These are phyloP conservation scores for Pollicipes pollicipes DNA, from an alignment of 1,140 invertebrate genomes.

Conservation along the genomic window DNA sequence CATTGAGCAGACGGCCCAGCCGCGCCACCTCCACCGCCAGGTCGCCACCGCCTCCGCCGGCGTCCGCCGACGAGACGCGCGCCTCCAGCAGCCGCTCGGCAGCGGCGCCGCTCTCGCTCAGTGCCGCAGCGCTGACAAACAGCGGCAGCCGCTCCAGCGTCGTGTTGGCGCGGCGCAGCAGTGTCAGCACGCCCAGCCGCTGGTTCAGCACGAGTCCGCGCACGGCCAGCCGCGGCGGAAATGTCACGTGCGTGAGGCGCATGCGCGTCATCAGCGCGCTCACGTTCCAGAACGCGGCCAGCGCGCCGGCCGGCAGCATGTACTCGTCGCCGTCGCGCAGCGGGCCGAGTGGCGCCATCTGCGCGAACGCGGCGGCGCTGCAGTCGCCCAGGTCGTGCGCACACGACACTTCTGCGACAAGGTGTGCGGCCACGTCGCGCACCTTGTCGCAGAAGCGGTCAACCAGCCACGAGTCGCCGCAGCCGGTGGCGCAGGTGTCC, in stretches of 20 bases:
- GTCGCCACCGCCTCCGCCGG: not conserved
- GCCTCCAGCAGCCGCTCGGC: not conserved
- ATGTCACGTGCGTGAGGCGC: not conserved
- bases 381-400: constrained; percentile 55
- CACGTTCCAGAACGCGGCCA: not conserved
- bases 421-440: constrained; percentile 53
- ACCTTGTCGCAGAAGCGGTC: constrained; percentile 38
- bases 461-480: constrained; percentile 34
- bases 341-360: not conserved
- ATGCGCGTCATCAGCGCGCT: not conserved
- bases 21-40: not conserved
- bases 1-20: not conserved
- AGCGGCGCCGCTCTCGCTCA: not conserved
- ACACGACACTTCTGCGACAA: too few species aligned
- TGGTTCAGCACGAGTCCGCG: not conserved
- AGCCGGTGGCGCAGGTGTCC: constrained; percentile 26
- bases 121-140: not conserved
- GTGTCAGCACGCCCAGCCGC: not conserved
- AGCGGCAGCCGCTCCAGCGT: not conserved
- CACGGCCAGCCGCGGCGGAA: not conserved
- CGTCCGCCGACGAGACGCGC: not conserved
- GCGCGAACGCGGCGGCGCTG: not conserved
- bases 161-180: not conserved
- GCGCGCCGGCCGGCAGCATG: not conserved
- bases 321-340: not conserved